Percentiles rank a stretch among this genome's conserved stretches.
phyloP scores from a whole-genome alignment of 2,113 vertebrate genomes.

The Eira barbara region DNA sequence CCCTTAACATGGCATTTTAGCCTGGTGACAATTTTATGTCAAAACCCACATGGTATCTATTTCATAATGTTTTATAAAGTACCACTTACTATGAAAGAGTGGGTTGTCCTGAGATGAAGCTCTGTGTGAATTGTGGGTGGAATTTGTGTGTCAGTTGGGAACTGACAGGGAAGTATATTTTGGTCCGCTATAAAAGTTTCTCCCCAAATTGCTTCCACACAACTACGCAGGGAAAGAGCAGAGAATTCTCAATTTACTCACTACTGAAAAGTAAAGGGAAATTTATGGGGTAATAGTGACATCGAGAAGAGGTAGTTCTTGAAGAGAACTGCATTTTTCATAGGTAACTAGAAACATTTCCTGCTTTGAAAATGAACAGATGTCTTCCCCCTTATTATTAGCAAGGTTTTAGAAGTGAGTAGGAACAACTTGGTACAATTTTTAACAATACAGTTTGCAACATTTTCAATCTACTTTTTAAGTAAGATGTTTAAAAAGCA shows the following conservation, averaged over 20 bases:
- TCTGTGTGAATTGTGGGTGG: not conserved
- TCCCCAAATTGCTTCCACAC: not conserved
- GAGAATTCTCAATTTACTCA: not conserved
- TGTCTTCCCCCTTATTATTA: not conserved
- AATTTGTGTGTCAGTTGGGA: not conserved
- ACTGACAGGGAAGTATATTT: not conserved
- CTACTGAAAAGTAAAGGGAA: not conserved
- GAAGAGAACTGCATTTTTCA: not conserved
- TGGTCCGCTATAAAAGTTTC: not conserved
- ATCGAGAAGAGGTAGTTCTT: not conserved
- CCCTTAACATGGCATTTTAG: slow-evolving; percentile 8
- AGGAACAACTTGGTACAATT: not conserved
- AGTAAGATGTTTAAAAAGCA: slow-evolving; percentile 3
- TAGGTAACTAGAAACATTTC: slow-evolving; percentile 26
- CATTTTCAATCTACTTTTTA: not conserved
- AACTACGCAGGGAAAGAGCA: not conserved
- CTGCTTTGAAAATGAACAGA: slow-evolving; percentile 6
- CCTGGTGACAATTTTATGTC: slow-evolving; percentile 35
- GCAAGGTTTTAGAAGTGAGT: not conserved
- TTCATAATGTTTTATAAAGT: slow-evolving; percentile 31
- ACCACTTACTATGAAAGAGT: not conserved
- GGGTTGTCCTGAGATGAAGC: not conserved
- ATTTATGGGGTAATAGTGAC: slow-evolving; percentile 16
- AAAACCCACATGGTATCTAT: not conserved
- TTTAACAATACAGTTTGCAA: not conserved